phyloP scores from a whole-genome alignment of 2,113 vertebrate genomes.

The Rhea pennata region DNA sequence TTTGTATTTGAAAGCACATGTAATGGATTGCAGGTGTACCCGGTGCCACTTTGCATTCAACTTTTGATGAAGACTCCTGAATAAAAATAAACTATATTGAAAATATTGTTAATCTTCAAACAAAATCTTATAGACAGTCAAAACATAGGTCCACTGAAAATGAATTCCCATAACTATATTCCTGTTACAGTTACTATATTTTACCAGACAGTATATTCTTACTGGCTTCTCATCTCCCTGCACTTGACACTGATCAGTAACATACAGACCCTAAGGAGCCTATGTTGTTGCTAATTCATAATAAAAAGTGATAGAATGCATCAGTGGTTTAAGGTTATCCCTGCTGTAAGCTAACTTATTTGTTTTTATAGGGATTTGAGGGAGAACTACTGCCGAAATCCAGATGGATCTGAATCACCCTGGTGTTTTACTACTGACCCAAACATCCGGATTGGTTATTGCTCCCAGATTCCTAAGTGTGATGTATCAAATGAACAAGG shows the following conservation, averaged over 20 bases:
- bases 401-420: constrained; percentile 93
- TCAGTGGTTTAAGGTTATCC: not conserved
- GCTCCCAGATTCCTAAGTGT: constrained; percentile 93
- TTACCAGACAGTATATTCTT: not conserved
- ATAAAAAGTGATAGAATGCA: constrained; percentile 8
- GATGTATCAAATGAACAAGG: constrained; percentile 79
- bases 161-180: not conserved
- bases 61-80: not conserved
- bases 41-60: not conserved
- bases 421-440: constrained; percentile 98
- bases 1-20: constrained; percentile 19
- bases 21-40: constrained; percentile 44
- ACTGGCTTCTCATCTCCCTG: not conserved
- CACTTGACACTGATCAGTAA: constrained; percentile 1
- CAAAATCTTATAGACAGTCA: not conserved
- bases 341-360: constrained; percentile 47
- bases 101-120: constrained; percentile 2
- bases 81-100: not conserved
- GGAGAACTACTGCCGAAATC: constrained; percentile 98
- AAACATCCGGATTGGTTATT: constrained; percentile 89
- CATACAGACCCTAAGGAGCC: not conserved
- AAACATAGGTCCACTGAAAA: not conserved
- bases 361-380: constrained; percentile 87
- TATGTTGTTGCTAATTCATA: constrained; percentile 4
- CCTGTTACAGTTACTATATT: not conserved